Conservation (phyloP, 2,797 vertebrate genomes). For the Aldrovandia affinis region DNA sequence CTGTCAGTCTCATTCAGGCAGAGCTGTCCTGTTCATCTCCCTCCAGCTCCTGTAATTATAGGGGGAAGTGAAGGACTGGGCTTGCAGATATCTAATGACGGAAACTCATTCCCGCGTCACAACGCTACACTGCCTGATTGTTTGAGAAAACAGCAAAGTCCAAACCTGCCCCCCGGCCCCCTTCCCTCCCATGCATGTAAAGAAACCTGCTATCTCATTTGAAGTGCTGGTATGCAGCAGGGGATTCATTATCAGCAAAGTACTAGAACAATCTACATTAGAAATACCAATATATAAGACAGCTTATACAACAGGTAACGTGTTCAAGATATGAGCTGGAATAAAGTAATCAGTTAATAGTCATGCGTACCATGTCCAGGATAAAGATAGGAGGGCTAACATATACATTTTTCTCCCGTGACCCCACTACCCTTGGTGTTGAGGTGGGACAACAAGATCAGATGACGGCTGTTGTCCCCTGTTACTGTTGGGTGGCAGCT, state of each 20-base stretch:
- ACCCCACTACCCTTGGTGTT: constrained; percentile 34
- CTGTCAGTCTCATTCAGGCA: constrained; percentile 1
- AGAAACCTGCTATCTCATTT: background rate
- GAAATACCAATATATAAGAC: too few relatives aligned
- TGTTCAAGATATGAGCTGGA: background rate
- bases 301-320: background rate
- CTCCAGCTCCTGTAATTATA: background rate
- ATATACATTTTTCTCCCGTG: constrained; percentile 33
- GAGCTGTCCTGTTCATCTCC: too few relatives aligned
- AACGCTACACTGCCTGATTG: background rate
- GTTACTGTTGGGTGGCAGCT: constrained; percentile 42
- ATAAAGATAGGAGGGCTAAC: constrained; percentile 42
- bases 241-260: background rate
- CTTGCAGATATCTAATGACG: too few relatives aligned
- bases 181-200: background rate
- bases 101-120: background rate
- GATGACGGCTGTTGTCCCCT: constrained; percentile 61
- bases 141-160: background rate
- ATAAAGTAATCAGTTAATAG: background rate
- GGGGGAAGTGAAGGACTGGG: background rate
- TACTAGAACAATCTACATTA: background rate
- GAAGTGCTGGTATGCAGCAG: background rate
- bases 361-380: background rate
- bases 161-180: background rate
- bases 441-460: constrained; percentile 47